Evolutionary conservation across 2,888 invertebrate genomes (phyloP).

Genomic region (Perizoma flavofasciatum): DNA sequence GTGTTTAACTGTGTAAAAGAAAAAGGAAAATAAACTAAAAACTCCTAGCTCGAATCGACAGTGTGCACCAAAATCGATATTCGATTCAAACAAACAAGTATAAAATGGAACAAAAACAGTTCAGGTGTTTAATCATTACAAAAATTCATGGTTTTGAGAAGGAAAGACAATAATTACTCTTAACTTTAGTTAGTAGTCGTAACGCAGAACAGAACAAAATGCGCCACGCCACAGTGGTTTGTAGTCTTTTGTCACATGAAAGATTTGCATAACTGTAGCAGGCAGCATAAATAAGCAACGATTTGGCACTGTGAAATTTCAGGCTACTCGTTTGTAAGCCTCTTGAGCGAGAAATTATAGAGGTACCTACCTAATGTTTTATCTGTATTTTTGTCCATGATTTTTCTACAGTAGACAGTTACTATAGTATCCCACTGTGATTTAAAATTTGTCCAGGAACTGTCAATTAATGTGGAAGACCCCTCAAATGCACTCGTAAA

Average conservation of each 20-base stretch:
- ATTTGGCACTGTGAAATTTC: not conserved
- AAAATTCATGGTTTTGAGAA: not conserved
- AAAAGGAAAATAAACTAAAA: too few species aligned
- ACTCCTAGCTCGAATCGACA: too few species aligned
- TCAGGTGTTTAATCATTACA: not conserved
- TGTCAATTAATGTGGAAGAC: too few species aligned
- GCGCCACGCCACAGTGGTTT: not conserved
- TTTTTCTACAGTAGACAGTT: not conserved
- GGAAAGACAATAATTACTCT: not conserved
- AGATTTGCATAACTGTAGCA: conserved; percentile 4
- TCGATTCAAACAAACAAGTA: too few species aligned
- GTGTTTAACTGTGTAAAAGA: too few species aligned
- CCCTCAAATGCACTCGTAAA: too few species aligned
- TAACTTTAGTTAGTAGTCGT: not conserved
- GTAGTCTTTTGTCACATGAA: conserved; percentile 7
- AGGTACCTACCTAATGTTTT: not conserved
- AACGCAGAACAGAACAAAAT: conserved; percentile 1
- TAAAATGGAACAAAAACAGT: too few species aligned
- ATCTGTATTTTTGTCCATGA: not conserved
- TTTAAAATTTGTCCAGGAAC: too few species aligned
- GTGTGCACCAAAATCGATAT: too few species aligned
- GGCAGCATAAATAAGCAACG: conserved; percentile 3
- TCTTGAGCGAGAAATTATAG: conserved; percentile 6
- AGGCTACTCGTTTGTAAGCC: conserved; percentile 5
- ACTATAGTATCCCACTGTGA: too few species aligned